Conservation (phyloP, 2,797 vertebrate genomes). For the Gallirallus australis region DNA sequence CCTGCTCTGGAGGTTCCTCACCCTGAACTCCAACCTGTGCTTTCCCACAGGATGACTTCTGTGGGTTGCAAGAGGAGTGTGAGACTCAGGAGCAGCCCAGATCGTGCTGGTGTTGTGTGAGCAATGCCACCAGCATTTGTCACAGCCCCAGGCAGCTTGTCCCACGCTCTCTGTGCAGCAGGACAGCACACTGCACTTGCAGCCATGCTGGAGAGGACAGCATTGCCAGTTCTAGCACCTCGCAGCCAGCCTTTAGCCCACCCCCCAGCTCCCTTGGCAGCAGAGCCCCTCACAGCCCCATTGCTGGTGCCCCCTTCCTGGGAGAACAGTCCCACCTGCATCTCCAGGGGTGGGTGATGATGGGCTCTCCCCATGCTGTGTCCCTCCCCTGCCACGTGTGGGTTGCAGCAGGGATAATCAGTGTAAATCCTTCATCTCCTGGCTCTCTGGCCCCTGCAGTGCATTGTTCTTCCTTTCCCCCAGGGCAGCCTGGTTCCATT, state of each 20-base stretch:
- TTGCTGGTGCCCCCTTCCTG: not conserved
- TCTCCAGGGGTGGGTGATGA: not conserved
- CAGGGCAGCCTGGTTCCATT: slow-evolving; percentile 57
- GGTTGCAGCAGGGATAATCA: not conserved
- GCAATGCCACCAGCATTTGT: not conserved
- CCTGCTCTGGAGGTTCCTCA: not conserved
- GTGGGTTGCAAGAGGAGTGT: not conserved
- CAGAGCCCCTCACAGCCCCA: not conserved
- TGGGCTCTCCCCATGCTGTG: not conserved
- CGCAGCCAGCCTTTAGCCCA: not conserved
- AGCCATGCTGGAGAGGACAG: not conserved
- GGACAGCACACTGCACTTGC: not conserved
- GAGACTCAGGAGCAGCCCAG: not conserved
- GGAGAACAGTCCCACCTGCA: not conserved
- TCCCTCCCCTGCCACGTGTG: not conserved
- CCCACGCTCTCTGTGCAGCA: not conserved
- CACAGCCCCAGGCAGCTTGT: not conserved
- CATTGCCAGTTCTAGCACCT: not conserved
- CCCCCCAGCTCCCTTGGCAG: not conserved
- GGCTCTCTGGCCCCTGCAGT: slow-evolving; percentile 4
- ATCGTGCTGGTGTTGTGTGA: not conserved
- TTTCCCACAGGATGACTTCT: not conserved
- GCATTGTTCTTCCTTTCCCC: slow-evolving; percentile 56
- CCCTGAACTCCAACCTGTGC: not conserved
- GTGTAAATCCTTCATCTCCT: slow-evolving; percentile 46